phyloP scores from a whole-genome alignment of 2,797 vertebrate genomes.

The Intellagama lesueurii region DNA sequence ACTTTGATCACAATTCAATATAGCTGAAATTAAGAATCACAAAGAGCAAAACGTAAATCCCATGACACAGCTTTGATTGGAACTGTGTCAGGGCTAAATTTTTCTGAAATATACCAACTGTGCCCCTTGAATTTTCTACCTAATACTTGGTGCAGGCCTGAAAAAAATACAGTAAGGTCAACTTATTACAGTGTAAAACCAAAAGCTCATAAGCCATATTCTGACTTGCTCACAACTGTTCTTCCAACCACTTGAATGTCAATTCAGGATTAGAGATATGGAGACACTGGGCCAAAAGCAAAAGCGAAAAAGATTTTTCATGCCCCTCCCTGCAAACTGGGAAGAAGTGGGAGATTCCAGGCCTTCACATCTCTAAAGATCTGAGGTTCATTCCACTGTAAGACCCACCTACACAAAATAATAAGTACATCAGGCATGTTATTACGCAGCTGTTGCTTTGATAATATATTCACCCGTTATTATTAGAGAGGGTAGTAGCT shows the following conservation, averaged over 20 bases:
- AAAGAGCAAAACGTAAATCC: background rate
- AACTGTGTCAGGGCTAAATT: background rate
- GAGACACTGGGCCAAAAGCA: background rate
- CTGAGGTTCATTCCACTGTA: background rate
- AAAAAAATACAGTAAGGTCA: background rate
- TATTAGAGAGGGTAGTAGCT: background rate
- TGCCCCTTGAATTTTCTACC: background rate
- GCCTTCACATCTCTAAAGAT: background rate
- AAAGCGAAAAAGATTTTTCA: too few relatives aligned
- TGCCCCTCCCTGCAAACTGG: too few relatives aligned
- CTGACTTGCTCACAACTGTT: background rate
- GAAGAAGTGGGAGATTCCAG: too few relatives aligned
- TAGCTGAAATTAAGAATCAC: background rate
- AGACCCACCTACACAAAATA: conserved; percentile 4
- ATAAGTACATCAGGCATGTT: background rate
- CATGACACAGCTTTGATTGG: background rate
- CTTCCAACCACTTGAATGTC: background rate
- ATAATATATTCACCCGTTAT: background rate
- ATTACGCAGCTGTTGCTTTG: background rate
- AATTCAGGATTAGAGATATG: background rate
- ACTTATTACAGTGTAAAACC: background rate
- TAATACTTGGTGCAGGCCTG: background rate
- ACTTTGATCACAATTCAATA: background rate
- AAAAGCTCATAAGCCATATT: background rate
- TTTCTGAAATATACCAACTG: background rate